phyloP scores from a whole-genome alignment of 2,113 vertebrate species.

The Chiloscyllium plagiosum region DNA sequence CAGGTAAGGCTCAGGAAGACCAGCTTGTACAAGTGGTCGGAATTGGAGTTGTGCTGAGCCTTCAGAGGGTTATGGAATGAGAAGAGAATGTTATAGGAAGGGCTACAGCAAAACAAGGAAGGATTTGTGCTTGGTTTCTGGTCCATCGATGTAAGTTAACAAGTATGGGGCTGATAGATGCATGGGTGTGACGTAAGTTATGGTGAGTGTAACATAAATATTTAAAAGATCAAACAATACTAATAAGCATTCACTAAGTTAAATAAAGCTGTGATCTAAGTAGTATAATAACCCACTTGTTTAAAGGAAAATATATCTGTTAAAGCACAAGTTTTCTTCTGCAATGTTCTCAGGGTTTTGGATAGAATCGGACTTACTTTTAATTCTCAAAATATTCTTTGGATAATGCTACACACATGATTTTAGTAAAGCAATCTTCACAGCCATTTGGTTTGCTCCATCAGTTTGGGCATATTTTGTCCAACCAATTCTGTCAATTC shows the following conservation, averaged over 20 bases:
- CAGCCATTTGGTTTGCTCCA: background rate
- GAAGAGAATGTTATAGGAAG: background rate
- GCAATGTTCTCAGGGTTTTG: background rate
- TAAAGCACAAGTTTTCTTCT: background rate
- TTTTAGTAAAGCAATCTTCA: background rate
- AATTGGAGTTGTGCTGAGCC: background rate
- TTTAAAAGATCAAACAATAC: background rate
- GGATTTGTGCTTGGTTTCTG: background rate
- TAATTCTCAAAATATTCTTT: background rate
- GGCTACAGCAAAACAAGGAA: background rate
- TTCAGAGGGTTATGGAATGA: background rate
- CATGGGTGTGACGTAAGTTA: background rate
- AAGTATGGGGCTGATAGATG: background rate
- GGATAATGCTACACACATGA: background rate
- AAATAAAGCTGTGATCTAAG: background rate
- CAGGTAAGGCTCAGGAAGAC: too few relatives aligned
- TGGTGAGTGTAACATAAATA: background rate
- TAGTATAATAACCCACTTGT: background rate
- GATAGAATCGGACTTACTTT: background rate
- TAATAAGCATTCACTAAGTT: background rate
- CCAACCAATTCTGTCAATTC: background rate
- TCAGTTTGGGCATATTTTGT: too few relatives aligned
- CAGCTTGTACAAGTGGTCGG: background rate
- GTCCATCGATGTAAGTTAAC: background rate
- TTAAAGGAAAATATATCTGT: background rate